Evolutionary conservation across 2,797 vertebrate species (phyloP).

Genomic region (Microctenopoma lineatum): DNA sequence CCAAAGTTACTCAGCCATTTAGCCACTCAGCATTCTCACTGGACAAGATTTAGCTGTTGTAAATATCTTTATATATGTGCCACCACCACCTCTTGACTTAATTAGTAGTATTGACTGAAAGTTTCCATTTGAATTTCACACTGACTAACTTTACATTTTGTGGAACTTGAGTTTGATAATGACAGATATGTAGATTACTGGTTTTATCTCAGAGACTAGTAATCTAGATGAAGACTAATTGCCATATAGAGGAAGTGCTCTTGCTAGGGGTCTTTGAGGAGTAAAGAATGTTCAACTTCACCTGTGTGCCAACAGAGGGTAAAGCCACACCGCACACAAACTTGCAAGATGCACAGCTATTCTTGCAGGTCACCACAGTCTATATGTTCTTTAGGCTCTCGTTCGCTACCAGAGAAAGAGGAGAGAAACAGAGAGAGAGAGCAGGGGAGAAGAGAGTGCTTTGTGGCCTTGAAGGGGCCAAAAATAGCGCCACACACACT

Average conservation of each 20-base stretch:
- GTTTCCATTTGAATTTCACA: constrained; percentile 12
- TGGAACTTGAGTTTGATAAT: constrained; percentile 6
- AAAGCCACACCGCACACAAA: constrained; percentile 50
- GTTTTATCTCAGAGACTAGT: constrained; percentile 20
- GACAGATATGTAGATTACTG: constrained; percentile 7
- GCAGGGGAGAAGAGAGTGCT: constrained; percentile 52
- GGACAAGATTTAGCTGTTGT: no score
- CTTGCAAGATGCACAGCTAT: constrained; percentile 45
- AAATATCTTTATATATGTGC: no score
- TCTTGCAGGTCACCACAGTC: constrained; percentile 55
- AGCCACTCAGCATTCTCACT: no score
- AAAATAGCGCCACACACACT: constrained; percentile 76
- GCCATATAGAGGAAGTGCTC: constrained; percentile 28
- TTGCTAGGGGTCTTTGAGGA: constrained; percentile 16
- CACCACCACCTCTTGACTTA: no score
- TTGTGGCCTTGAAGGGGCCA: constrained; percentile 77
- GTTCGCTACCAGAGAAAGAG: constrained; percentile 39
- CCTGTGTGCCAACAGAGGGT: constrained; percentile 38
- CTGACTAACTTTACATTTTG: not conserved
- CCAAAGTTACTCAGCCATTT: no score
- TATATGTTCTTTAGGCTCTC: constrained; percentile 56
- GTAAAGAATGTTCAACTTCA: constrained; percentile 24
- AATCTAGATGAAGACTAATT: constrained; percentile 31
- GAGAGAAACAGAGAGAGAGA: constrained; percentile 30
- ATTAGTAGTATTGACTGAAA: not conserved